Evolutionary conservation across 2,888 invertebrate genomes (phyloP).

Genomic region (Melanargia galathea): DNA sequence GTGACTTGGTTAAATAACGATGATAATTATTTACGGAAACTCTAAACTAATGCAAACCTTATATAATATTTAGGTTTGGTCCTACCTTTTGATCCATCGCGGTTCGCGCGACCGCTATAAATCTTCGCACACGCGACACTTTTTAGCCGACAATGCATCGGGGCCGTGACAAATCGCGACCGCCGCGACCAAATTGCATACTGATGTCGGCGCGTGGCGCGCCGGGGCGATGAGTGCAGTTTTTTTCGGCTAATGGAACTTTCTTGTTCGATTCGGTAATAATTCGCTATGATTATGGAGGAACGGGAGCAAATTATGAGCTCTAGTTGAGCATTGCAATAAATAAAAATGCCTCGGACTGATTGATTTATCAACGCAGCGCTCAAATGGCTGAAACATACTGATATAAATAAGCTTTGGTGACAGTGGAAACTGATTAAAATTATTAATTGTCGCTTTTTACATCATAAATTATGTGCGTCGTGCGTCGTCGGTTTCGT

Average conservation of each 20-base stretch:
- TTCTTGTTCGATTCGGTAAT: constrained; percentile 38
- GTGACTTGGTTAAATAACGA: no score
- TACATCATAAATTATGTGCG: no score
- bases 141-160: constrained; percentile 48
- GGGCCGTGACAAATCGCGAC: constrained; percentile 72
- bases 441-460: no score
- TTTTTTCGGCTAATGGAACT: constrained; percentile 46
- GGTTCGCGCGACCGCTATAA: constrained; percentile 20
- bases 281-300: constrained; percentile 13
- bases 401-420: no score
- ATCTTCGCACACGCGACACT: constrained; percentile 33
- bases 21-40: no score
- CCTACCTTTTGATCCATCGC: background rate
- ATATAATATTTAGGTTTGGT: no score
- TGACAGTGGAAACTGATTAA: no score
- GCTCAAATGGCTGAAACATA: no score
- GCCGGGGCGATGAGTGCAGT: constrained; percentile 46
- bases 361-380: no score
- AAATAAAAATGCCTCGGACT: no score
- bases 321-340: background rate
- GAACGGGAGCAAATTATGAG: background rate
- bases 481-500: no score
- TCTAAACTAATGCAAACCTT: no score
- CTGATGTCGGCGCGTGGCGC: constrained; percentile 69
- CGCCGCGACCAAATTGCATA: constrained; percentile 67